phyloP scores from a whole-genome alignment of 1,140 invertebrate species.

The Pararge aegeria region DNA sequence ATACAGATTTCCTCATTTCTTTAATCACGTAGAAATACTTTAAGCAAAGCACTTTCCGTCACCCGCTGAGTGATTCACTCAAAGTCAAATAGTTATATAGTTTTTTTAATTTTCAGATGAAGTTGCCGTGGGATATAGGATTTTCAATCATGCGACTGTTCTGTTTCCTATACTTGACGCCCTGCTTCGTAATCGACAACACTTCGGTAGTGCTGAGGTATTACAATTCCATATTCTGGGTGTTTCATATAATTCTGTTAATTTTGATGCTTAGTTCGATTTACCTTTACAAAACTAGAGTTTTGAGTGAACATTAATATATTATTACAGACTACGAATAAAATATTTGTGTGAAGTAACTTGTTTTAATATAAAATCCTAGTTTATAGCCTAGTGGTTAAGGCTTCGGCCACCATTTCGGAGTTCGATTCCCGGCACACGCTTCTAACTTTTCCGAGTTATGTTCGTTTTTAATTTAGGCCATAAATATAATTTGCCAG shows the following conservation, averaged over 20 bases:
- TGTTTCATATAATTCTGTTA: slow-evolving; percentile 55
- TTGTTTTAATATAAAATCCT: too few species aligned
- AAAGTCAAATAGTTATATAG: too few species aligned
- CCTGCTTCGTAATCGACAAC: slow-evolving; percentile 53
- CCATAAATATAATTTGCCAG: too few species aligned
- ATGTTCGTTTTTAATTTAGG: too few species aligned
- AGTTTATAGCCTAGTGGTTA: too few species aligned
- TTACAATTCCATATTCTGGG: slow-evolving; percentile 70
- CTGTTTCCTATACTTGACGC: slow-evolving; percentile 62
- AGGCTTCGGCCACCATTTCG: too few species aligned
- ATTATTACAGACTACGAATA: not conserved
- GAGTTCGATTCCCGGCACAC: too few species aligned
- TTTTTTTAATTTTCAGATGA: slow-evolving; percentile 45
- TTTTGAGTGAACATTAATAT: not conserved
- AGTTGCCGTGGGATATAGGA: slow-evolving; percentile 63
- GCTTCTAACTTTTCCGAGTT: too few species aligned
- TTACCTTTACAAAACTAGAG: slow-evolving; percentile 40
- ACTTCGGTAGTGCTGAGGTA: slow-evolving; percentile 43
- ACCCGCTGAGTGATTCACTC: too few species aligned
- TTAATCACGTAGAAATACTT: too few species aligned
- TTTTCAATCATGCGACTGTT: slow-evolving; percentile 67
- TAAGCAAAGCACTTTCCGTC: too few species aligned
- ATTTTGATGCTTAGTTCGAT: slow-evolving; percentile 48
- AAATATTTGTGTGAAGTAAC: not conserved
- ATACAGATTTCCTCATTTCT: too few species aligned